Conservation (phyloP, 2,797 vertebrate species). For the Trematomus bernacchii region DNA sequence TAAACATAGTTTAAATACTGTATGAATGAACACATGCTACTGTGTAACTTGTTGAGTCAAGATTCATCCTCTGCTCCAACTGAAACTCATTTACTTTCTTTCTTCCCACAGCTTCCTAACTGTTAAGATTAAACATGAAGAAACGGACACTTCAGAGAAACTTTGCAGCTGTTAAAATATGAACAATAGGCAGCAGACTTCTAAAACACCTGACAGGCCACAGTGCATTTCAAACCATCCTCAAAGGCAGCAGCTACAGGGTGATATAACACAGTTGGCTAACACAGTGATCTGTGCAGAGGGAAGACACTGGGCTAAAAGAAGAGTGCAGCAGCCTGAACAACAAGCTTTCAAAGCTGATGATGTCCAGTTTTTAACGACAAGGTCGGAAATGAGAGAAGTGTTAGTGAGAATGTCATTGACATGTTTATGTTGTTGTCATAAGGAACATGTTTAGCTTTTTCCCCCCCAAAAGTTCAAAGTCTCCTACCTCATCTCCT, state of each 20-base stretch:
- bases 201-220: constrained; percentile 16
- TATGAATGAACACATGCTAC: background rate
- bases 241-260: constrained; percentile 34
- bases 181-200: constrained; percentile 35
- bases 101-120: background rate
- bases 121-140: constrained; percentile 36
- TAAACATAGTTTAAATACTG: background rate
- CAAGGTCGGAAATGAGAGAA: background rate
- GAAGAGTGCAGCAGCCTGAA: background rate
- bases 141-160: background rate
- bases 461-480: too few species aligned
- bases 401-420: too few species aligned
- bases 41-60: background rate
- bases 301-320: background rate
- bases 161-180: constrained; percentile 45
- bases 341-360: background rate
- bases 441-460: too few species aligned
- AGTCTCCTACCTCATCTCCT: too few species aligned
- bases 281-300: background rate
- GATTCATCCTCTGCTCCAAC: constrained; percentile 14
- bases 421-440: background rate
- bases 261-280: background rate
- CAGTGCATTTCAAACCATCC: constrained; percentile 37
- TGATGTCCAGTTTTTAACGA: background rate
- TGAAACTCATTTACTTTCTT: background rate